A percentile compares a stretch with the other conserved stretches of the same genome.
Evolutionary conservation across 1,140 invertebrate species (phyloP).

Genomic region (Calliopsis andreniformis): DNA sequence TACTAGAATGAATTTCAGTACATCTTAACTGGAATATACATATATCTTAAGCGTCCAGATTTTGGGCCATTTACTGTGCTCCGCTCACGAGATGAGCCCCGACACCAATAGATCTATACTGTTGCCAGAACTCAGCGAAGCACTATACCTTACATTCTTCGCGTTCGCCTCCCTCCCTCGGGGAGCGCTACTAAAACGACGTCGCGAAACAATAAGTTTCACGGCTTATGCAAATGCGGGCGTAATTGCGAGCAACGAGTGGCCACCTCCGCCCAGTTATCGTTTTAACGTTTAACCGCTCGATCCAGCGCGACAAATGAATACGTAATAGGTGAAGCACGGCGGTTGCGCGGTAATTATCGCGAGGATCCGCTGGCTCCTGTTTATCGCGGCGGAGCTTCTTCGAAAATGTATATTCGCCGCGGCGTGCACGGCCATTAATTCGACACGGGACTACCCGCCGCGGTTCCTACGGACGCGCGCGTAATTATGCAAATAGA

Average conservation of each 20-base stretch:
- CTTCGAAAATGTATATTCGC: constrained; percentile 49
- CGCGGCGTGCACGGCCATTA: constrained; percentile 16
- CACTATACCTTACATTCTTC: too few relatives aligned
- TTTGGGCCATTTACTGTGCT: too few relatives aligned
- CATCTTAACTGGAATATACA: too few relatives aligned
- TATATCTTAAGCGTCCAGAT: too few relatives aligned
- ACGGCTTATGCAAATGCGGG: constrained; percentile 23
- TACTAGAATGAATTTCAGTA: too few relatives aligned
- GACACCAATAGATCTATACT: too few relatives aligned
- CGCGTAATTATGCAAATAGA: constrained; percentile 45
- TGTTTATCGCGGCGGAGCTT: constrained; percentile 39
- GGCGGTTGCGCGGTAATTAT: constrained; percentile 28
- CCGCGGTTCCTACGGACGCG: not conserved
- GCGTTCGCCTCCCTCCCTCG: too few relatives aligned
- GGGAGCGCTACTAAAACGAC: too few relatives aligned
- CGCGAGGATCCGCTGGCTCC: constrained; percentile 18
- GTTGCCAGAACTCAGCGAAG: too few relatives aligned
- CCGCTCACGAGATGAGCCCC: too few relatives aligned
- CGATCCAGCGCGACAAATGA: constrained; percentile 37
- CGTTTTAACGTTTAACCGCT: constrained; percentile 31
- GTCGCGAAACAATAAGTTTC: constrained; percentile 22
- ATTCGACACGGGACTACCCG: constrained; percentile 12
- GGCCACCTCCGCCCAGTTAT: constrained; percentile 12
- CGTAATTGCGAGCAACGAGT: constrained; percentile 34
- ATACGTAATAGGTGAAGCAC: constrained; percentile 13